Evolutionary conservation across 2,797 vertebrate species (phyloP).

Genomic region (Molothrus ater): DNA sequence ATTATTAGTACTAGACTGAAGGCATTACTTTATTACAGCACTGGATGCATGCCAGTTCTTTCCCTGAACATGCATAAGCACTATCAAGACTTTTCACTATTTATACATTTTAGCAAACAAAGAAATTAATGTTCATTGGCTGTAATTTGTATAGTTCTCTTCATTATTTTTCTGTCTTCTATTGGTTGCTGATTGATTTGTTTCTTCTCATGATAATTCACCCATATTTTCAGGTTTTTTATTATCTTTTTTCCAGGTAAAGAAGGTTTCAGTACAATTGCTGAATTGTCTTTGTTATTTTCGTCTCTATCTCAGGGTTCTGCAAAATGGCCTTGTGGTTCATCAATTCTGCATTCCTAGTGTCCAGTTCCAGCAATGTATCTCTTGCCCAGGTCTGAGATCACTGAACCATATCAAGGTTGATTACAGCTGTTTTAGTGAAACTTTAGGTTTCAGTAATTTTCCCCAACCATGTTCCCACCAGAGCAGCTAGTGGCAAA

Average conservation of each 20-base stretch:
- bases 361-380: neutral
- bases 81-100: neutral
- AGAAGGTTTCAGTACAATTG: neutral
- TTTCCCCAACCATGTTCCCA: neutral
- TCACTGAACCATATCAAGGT: neutral
- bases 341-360: neutral
- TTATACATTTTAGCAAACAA: neutral
- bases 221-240: neutral
- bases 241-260: neutral
- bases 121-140: neutral
- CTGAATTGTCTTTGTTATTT: neutral
- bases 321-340: neutral
- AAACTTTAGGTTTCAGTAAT: neutral
- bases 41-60: fast-evolving
- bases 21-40: neutral
- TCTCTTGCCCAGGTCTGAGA: neutral
- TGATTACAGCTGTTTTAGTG: neutral
- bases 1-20: neutral
- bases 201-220: neutral
- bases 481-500: neutral
- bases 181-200: neutral
- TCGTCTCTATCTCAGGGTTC: neutral
- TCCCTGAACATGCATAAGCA: neutral
- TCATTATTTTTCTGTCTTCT: neutral
- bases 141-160: neutral